Evolutionary conservation across 2,113 vertebrate species (phyloP), one percentile per base, ranked within the genome.

Genomic region (Alectura lathami): DNA sequence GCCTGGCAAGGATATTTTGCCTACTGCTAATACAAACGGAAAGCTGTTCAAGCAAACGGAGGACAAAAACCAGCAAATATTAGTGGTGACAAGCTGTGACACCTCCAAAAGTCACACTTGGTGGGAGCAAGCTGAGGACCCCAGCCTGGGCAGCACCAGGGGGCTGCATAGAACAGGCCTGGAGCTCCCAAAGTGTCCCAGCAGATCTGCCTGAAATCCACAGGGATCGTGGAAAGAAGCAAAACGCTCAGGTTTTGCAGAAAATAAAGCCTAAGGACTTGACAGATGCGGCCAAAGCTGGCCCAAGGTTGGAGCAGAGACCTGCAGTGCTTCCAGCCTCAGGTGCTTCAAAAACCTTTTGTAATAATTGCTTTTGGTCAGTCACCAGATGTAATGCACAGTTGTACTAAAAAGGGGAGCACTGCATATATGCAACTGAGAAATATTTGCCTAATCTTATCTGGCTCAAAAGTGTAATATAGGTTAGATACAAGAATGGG

Each of bases 121-220:
- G 13, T 20, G 76, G 42, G 42, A 2, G 0, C 2, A 0, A 62
- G 51, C 14, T 2, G 0, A 34, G 24, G 59, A 74, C 48, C 48
- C 23, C 43, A 36, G 59, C 21, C 27, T 8, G 5, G 30, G 18
- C 56, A 62, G 27, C 8, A 34, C 26, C 8, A 7, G 43, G 29
- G 17, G 20, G 54, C 36, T 70, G 27, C 36, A 34, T 7, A 42
- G 50, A 54, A 51, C n/a, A 66, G 69, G 54, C 1, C 54, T 66
- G 75, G 68, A 63, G 38, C 54, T 45, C 27, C 15, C 5, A 27
- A 27, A 23, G 29, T 2, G 57, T 3, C 53, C 51, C n/a, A 11
- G 7, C 12, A 7, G 42, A 23, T 30, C 24, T 0, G 0, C 36
- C 63, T 38, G 45, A 48, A 60, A 60, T 24, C 45, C 17, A 0